Evolutionary conservation across 2,888 invertebrate species (phyloP).

Genomic region (Melinaea marsaeus): DNA sequence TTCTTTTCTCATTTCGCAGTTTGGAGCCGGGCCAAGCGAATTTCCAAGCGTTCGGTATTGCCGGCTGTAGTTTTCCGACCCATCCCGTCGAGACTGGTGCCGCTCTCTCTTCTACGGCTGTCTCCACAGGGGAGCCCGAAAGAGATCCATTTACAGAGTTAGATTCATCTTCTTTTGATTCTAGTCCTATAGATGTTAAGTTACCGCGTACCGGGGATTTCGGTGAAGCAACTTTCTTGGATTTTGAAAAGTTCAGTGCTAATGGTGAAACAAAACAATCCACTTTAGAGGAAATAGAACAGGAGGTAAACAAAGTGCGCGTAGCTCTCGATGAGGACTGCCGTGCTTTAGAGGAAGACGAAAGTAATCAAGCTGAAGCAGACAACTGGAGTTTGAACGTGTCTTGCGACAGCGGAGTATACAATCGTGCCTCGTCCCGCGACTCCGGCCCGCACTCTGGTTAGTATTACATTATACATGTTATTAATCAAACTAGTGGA

Average conservation of each 20-base stretch:
- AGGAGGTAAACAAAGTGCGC: constrained; percentile 73
- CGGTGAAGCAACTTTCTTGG: constrained; percentile 71
- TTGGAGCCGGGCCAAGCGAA: constrained; percentile 78
- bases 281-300: constrained; percentile 70
- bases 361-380: constrained; percentile 65
- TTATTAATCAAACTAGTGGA: constrained; percentile 34
- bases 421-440: constrained; percentile 77
- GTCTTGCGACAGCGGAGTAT: constrained; percentile 78
- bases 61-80: constrained; percentile 76
- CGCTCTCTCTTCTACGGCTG: constrained; percentile 54
- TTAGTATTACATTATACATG: constrained; percentile 44
- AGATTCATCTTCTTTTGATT: constrained; percentile 56
- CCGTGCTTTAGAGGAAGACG: constrained; percentile 70
- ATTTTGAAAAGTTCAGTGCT: constrained; percentile 61
- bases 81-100: constrained; percentile 70
- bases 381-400: constrained; percentile 76
- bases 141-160: constrained; percentile 59
- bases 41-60: constrained; percentile 73
- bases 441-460: constrained; percentile 76
- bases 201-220: constrained; percentile 40
- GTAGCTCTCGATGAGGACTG: constrained; percentile 72
- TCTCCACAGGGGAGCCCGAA: constrained; percentile 55
- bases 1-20: constrained; percentile 78
- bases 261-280: constrained; percentile 59
- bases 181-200: constrained; percentile 48